Evolutionary conservation across 2,888 invertebrate genomes (phyloP), one percentile per base, ranked within the genome.

Genomic region (Acheta domesticus): DNA sequence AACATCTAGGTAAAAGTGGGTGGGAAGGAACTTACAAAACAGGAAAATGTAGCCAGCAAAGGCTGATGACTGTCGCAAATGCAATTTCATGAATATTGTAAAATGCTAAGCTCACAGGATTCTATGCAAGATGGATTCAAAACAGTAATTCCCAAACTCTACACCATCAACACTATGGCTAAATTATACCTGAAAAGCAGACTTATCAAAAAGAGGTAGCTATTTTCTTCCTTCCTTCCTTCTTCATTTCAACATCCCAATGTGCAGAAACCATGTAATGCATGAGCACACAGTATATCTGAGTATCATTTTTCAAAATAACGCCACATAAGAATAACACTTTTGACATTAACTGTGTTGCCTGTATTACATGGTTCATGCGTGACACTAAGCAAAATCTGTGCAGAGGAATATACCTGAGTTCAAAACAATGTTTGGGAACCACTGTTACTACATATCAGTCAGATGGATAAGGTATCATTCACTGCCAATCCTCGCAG

Each of bases 21-120:
- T 62, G 62, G 62, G 16, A n/a, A 62, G 62, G 62, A 62, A 62
- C 62, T 62, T 62, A n/a, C 4, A 62, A 62, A 62, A 62, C 16
- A 62, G n/a, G n/a, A 62, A 62, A 19, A 62, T 19, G n/a, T 19
- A 62, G 62, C n/a, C 62, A 62, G 62, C 62, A 16, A 62, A 62
- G 62, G 62, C 62, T 62, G 62, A 62, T 62, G 62, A 62, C 62
- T 62, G 62, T 62, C n/a, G 62, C 62, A 62, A 62, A 62, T 62
- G 62, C 62, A 62, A 62, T 19, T 62, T 62, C 62, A 36, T 62
- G n/a, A 12, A n/a, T 19, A 62, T n/a, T 62, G 62, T 62, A 62
- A 62, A 14, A 62, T 62, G 62, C 62, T 62, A 62, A 62, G 62
- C 62, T 62, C 62, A 62, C 62, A 62, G 62, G 62, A 62, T n/a